A percentile compares a stretch with the other conserved stretches of the same genome.
phyloP scores from a whole-genome alignment of 2,888 invertebrate species.

The Plebejus anna region DNA sequence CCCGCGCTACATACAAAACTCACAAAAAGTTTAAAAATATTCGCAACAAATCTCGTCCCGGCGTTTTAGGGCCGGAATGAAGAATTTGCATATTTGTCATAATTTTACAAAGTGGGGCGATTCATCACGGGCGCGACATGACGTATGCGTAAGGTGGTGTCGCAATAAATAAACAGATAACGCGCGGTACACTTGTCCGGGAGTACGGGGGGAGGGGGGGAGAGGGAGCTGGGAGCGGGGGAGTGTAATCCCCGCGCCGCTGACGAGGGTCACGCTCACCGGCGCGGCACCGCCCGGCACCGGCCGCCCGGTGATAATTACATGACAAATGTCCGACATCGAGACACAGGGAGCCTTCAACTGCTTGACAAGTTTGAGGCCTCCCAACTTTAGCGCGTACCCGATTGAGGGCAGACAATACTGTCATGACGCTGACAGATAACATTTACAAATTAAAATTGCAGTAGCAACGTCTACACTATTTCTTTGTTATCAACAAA shows the following conservation, averaged over 20 bases:
- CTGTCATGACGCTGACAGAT: too few relatives aligned
- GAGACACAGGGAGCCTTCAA: not conserved
- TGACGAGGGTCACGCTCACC: slow-evolving; percentile 6
- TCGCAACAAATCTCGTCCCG: not conserved
- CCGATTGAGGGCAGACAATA: too few relatives aligned
- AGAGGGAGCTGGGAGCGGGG: not conserved
- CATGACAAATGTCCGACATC: slow-evolving; percentile 2
- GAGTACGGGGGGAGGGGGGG: not conserved
- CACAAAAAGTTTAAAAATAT: not conserved
- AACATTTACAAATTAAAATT: too few relatives aligned
- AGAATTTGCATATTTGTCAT: slow-evolving; percentile 17
- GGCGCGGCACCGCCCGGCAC: not conserved
- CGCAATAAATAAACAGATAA: slow-evolving; percentile 17
- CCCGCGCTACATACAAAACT: not conserved
- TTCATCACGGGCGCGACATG: slow-evolving; percentile 1
- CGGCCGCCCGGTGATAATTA: slow-evolving; percentile 4
- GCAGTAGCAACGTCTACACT: too few relatives aligned
- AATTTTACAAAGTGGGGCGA: slow-evolving; percentile 16
- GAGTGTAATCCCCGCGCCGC: not conserved
- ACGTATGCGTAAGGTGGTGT: slow-evolving; percentile 16
- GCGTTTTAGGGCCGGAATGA: slow-evolving; percentile 8
- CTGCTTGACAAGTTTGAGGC: not conserved
- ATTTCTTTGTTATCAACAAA: too few relatives aligned
- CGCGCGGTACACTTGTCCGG: slow-evolving; percentile 4
- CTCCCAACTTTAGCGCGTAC: not conserved